Evolutionary conservation across 2,113 vertebrate genomes (phyloP), one percentile per base, ranked within the genome.

Genomic region (Progne subis): DNA sequence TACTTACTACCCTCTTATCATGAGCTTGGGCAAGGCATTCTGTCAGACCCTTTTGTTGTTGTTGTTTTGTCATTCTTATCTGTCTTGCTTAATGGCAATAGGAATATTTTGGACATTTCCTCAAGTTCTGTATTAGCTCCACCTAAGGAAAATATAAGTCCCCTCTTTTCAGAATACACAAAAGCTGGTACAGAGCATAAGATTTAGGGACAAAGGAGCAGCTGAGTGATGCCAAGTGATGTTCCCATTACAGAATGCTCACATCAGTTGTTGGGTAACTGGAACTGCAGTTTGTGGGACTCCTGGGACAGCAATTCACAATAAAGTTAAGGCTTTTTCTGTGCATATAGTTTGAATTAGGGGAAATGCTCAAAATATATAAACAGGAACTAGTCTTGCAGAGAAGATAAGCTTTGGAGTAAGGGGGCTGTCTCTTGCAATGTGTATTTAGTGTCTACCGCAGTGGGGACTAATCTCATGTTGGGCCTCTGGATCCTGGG

Each of bases 331-430:
- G 26, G 61, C 49, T 86, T 70, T 95, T 59, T 86, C 60, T 92
- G 56, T 26, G 31, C 85, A 74, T 90, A 46, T 50, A 70, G 56
- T 44, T 81, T 95, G 88, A 95, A 93, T 86, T 76, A 91, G 71
- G 90, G 87, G 94, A 95, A 96, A 95, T 91, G 79, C 71, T 94
- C 82, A 67, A 97, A 90, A 93, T 49, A 86, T 14, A 91, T 92
- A 92, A 96, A 96, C 94, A 94, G 88, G 94, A 96, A 93, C 64
- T 83, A 90, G 90, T 88, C 92, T 91, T 90, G 85, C 55, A 74
- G 75, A 80, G 79, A 91, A 95, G 94, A 96, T 93, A 96, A 94
- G 85, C 88, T 88, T 52, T 67, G 43, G 76, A 86, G 55, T 69
- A 61, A 70, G 49, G 43, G 43, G 55, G 28, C n/a, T 94, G 72